Conservation (phyloP, 2,797 vertebrate genomes). For the Lepus oiostolus region DNA sequence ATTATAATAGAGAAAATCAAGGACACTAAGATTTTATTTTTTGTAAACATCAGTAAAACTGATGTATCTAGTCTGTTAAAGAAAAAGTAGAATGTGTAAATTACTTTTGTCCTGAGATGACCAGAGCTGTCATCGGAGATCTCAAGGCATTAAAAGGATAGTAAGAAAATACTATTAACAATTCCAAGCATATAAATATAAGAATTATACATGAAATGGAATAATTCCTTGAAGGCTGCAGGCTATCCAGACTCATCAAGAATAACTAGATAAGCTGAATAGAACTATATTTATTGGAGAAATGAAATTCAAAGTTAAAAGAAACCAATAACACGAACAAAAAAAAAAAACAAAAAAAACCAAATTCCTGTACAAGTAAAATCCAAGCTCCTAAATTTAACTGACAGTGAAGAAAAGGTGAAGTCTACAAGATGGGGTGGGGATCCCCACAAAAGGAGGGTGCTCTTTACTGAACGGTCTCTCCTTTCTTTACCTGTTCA, state of each 20-base stretch:
- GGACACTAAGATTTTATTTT: background rate
- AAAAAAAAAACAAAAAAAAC: background rate
- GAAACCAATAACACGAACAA: background rate
- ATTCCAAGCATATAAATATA: background rate
- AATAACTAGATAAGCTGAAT: background rate
- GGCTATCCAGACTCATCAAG: background rate
- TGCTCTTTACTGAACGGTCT: background rate
- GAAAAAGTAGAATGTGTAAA: background rate
- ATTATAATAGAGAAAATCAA: background rate
- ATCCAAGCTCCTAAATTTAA: background rate
- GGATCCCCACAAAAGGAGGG: background rate
- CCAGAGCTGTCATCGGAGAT: background rate
- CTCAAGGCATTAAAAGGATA: background rate
- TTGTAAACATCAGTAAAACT: background rate
- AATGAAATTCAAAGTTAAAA: background rate
- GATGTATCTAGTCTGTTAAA: background rate
- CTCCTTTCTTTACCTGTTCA: background rate
- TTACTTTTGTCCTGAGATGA: background rate
- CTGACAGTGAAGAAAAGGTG: background rate
- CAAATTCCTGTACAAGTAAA: background rate
- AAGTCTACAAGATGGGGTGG: background rate
- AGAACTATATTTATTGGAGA: background rate
- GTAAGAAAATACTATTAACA: background rate
- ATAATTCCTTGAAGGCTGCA: background rate
- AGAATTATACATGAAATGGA: background rate